Conservation (phyloP, 2,113 vertebrate species). For the Larimichthys polyactis region DNA sequence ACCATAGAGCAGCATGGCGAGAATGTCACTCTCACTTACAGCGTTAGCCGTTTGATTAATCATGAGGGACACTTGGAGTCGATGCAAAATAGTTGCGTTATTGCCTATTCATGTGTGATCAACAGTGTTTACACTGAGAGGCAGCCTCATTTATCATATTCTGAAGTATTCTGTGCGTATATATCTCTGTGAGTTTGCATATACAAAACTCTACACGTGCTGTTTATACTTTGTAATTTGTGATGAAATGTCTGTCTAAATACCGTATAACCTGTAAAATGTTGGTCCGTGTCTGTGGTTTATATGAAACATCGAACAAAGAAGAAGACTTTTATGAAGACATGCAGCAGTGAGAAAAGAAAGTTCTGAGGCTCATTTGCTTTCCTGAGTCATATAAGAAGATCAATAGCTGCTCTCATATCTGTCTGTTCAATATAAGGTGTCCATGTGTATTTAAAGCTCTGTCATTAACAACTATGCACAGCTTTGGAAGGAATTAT, state of each 20-base stretch:
- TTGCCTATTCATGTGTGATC: conserved; percentile 22
- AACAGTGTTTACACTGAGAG: conserved; percentile 21
- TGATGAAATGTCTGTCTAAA: not conserved
- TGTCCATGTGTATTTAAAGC: not conserved
- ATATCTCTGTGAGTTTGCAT: not conserved
- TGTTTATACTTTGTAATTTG: not conserved
- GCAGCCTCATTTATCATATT: conserved; percentile 31
- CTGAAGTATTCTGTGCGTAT: not conserved
- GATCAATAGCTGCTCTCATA: not conserved
- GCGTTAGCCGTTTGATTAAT: conserved; percentile 31
- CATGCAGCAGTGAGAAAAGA: not conserved
- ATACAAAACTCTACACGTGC: not conserved
- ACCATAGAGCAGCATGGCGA: not conserved
- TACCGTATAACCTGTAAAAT: not conserved
- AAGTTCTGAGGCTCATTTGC: not conserved
- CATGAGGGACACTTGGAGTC: conserved; percentile 4
- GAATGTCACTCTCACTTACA: conserved; percentile 14
- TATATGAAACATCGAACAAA: no score
- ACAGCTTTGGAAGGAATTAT: not conserved
- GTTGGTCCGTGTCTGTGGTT: no score
- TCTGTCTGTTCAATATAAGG: not conserved
- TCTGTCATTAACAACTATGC: not conserved
- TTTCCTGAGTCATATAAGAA: not conserved
- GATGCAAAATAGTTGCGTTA: conserved; percentile 30
- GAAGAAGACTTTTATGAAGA: not conserved